Conservation (phyloP, 2,797 vertebrate species). For the Clangula hyemalis region DNA sequence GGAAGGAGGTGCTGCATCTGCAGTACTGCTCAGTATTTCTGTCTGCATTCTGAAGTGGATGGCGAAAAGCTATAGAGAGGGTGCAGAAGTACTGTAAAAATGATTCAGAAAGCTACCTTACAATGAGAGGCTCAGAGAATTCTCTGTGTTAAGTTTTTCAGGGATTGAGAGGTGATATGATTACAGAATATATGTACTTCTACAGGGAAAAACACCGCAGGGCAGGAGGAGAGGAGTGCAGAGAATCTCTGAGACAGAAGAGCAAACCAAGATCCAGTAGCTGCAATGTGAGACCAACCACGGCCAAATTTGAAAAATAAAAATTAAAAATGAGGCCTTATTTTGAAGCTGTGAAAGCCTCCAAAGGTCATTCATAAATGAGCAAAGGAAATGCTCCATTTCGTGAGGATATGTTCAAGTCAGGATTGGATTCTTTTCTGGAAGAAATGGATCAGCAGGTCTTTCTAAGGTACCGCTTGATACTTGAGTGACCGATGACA, state of each 20-base stretch:
- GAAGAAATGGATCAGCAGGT: background rate
- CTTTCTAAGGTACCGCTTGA: background rate
- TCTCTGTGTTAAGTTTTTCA: background rate
- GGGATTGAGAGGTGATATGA: background rate
- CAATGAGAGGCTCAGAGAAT: background rate
- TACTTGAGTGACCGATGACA: background rate
- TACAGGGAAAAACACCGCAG: background rate
- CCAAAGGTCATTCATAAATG: background rate
- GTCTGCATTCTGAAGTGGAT: background rate
- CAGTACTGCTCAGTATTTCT: background rate
- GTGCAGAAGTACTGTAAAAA: slow-evolving; percentile 25
- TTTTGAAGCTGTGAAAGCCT: background rate
- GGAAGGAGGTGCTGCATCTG: background rate
- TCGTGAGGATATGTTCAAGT: background rate
- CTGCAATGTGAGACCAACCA: background rate
- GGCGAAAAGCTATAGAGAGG: background rate
- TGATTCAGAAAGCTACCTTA: slow-evolving; percentile 2
- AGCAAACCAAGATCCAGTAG: background rate
- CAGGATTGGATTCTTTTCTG: background rate
- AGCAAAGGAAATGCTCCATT: background rate
- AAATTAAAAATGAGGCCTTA: background rate
- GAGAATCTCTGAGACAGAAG: background rate
- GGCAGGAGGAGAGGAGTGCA: background rate
- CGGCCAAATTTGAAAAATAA: background rate
- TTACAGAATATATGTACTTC: background rate